Evolutionary conservation across 1,140 invertebrate species (phyloP).

Genomic region (Drosophila paulistorum): DNA sequence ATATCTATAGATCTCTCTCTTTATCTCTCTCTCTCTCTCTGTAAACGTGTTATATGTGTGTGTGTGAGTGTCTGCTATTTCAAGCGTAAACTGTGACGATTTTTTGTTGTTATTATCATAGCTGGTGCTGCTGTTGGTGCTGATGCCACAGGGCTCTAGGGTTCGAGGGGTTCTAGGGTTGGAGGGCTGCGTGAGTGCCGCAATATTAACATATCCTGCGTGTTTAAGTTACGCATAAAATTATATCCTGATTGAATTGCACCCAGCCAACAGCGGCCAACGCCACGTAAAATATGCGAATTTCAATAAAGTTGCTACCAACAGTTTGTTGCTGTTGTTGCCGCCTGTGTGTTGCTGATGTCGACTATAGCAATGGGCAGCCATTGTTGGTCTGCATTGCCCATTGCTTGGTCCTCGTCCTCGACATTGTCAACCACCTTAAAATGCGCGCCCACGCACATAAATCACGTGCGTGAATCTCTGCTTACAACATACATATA

Average conservation of each 20-base stretch:
- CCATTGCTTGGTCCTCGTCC: conserved; percentile 19
- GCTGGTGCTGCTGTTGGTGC: conserved; percentile 19
- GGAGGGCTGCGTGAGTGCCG: conserved; percentile 18
- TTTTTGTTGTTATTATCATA: conserved; percentile 34
- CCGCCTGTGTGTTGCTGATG: conserved; percentile 11
- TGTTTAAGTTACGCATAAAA: conserved; percentile 80
- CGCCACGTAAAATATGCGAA: conserved; percentile 75
- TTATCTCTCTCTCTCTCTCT: neutral
- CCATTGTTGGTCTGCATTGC: conserved; percentile 18
- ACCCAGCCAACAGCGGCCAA: conserved; percentile 14
- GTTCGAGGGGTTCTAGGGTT: neutral
- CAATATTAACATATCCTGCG: conserved; percentile 80
- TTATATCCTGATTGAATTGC: conserved; percentile 79
- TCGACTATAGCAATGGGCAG: conserved; percentile 17
- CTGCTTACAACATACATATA: conserved; percentile 5
- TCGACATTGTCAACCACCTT: conserved; percentile 51
- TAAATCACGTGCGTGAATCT: conserved; percentile 77
- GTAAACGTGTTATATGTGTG: neutral
- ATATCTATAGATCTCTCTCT: conserved; percentile 21
- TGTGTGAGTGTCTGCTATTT: conserved; percentile 57
- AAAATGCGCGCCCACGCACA: conserved; percentile 78
- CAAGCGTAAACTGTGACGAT: conserved; percentile 61
- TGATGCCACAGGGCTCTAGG: conserved; percentile 3
- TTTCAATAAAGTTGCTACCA: conserved; percentile 74
- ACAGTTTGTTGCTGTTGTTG: conserved; percentile 33